Evolutionary conservation across 2,797 vertebrate species (phyloP).

Genomic region (Novumbra hubbsi): DNA sequence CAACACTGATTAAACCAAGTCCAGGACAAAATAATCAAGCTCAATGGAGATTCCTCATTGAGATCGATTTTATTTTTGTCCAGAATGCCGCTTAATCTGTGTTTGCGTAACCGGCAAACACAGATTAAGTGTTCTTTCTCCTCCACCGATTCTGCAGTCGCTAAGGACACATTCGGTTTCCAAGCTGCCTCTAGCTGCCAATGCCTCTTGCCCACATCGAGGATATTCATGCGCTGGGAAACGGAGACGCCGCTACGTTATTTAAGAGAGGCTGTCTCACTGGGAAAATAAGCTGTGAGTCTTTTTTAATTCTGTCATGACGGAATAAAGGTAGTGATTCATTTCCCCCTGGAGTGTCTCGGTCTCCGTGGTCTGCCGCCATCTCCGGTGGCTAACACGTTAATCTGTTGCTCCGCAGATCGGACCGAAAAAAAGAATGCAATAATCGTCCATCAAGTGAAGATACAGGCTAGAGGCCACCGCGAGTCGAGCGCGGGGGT

Average conservation of each 20-base stretch:
- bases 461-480: constrained; percentile 36
- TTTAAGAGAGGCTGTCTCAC: constrained; percentile 40
- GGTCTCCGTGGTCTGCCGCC: constrained; percentile 43
- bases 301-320: constrained; percentile 69
- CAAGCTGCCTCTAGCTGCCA: neutral
- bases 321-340: constrained; percentile 77
- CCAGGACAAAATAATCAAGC: no score
- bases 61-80: no score
- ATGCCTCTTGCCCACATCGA: no score
- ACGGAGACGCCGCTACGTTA: constrained; percentile 58
- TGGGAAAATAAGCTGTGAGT: constrained; percentile 50
- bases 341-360: constrained; percentile 62
- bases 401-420: constrained; percentile 56
- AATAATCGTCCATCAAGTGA: constrained; percentile 58
- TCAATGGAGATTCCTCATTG: no score
- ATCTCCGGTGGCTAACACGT: constrained; percentile 54
- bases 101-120: no score
- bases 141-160: constrained; percentile 6
- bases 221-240: neutral
- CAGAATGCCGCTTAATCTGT: no score
- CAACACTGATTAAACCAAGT: no score
- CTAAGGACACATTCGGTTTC: neutral
- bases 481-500: constrained; percentile 27
- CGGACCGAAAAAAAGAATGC: constrained; percentile 42
- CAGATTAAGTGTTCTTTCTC: no score